A percentile compares a stretch with the other conserved stretches of the same genome.
phyloP scores from a whole-genome alignment of 2,113 vertebrate species.

The Morone saxatilis region DNA sequence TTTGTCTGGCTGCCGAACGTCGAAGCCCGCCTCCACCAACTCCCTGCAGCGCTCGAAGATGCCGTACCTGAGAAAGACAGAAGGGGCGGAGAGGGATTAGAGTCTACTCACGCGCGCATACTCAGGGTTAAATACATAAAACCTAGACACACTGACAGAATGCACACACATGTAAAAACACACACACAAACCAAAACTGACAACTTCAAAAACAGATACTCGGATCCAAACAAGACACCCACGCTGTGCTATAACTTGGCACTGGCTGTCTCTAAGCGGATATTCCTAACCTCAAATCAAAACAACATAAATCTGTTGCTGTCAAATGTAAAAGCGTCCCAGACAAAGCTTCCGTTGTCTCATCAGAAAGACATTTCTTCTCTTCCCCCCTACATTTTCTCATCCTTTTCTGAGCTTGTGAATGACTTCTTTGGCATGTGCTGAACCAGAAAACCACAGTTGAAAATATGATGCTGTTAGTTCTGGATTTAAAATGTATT shows the following conservation, averaged over 20 bases:
- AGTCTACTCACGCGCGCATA: background rate
- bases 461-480: background rate
- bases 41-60: slow-evolving; percentile 98
- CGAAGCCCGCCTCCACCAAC: slow-evolving; percentile 98
- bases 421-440: background rate
- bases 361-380: background rate
- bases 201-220: background rate
- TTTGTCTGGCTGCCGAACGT: slow-evolving; percentile 98
- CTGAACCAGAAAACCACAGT: background rate
- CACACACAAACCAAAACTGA: background rate
- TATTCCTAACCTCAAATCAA: slow-evolving; percentile 27
- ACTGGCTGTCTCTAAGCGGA: background rate
- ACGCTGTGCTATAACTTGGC: slow-evolving; percentile 3
- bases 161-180: too few species aligned
- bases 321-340: background rate
- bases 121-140: background rate
- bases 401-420: background rate
- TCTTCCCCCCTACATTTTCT: background rate
- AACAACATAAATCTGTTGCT: slow-evolving; percentile 21
- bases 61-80: slow-evolving; percentile 88
- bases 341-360: background rate
- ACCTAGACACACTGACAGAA: background rate
- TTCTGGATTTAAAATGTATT: background rate
- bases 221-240: slow-evolving; percentile 4
- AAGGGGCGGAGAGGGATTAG: background rate